These are phyloP conservation scores for Mactromeris polynyma DNA, from an alignment of 2,888 invertebrate species.

Conservation along the genomic window DNA sequence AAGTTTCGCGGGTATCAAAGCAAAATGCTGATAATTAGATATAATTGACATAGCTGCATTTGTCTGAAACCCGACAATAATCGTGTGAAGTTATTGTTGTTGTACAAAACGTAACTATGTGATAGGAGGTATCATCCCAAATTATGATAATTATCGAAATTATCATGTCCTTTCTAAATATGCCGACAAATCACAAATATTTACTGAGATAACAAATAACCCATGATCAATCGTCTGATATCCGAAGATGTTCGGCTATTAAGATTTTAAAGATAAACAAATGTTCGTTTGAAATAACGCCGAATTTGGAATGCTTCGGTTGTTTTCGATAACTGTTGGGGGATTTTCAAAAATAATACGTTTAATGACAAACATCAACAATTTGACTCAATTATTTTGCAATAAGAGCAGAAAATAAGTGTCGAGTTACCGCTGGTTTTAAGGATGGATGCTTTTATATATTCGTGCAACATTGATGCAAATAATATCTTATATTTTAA, in stretches of 20 bases:
- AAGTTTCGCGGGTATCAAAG: not conserved
- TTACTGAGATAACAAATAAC: slow-evolving; percentile 30
- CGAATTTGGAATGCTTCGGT: slow-evolving; percentile 15
- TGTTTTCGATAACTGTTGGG: not conserved
- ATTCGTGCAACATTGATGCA: not conserved
- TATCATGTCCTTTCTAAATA: not conserved
- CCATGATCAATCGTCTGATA: slow-evolving; percentile 21
- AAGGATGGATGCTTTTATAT: not conserved
- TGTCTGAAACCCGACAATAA: not conserved
- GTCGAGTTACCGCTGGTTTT: not conserved
- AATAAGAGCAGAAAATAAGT: not conserved
- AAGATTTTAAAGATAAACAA: slow-evolving; percentile 11
- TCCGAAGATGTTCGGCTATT: not conserved
- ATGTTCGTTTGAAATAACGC: slow-evolving; percentile 9
- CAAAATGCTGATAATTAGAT: not conserved
- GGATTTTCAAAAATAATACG: not conserved
- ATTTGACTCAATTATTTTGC: not conserved
- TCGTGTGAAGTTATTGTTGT: slow-evolving; percentile 17
- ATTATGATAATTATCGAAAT: slow-evolving; percentile 4
- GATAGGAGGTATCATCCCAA: not conserved
- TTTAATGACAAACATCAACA: not conserved
- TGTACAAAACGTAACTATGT: not conserved
- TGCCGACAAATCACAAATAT: slow-evolving; percentile 20
- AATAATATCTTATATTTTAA: not conserved
- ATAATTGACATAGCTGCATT: not conserved